phyloP scores from a whole-genome alignment of 2,888 invertebrate species.

The Stegophylla sp. region DNA sequence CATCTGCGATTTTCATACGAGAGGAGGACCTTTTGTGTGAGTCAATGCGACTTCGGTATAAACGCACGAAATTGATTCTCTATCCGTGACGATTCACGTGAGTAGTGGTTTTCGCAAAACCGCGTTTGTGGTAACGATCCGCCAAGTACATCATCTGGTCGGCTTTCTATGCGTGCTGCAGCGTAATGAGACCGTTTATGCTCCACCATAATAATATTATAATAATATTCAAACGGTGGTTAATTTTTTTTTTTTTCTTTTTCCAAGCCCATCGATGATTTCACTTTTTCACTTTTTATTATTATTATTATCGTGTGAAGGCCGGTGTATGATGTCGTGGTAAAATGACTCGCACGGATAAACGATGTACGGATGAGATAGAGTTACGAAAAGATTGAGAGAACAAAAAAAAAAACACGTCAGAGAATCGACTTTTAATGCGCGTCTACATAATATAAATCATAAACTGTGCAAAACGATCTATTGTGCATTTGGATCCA shows the following conservation, averaged over 20 bases:
- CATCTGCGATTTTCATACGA: too few relatives aligned
- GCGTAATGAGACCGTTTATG: not conserved
- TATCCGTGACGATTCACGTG: not conserved
- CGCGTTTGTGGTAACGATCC: conserved; percentile 18
- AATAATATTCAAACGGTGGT: not conserved
- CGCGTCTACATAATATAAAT: not conserved
- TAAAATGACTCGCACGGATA: not conserved
- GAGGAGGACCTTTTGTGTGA: too few relatives aligned
- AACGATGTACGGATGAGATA: not conserved
- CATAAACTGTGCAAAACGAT: not conserved
- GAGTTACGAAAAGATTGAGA: not conserved
- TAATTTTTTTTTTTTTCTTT: too few relatives aligned
- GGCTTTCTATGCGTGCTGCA: conserved; percentile 15
- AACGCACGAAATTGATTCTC: not conserved
- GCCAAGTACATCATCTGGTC: not conserved
- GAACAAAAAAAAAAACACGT: not conserved
- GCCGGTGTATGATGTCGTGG: not conserved
- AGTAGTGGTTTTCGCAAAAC: conserved; percentile 14
- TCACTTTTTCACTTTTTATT: not conserved
- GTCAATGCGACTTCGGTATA: not conserved
- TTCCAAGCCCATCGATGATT: not conserved
- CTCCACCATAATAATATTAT: too few relatives aligned
- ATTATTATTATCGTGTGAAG: not conserved
- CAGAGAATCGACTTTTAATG: conserved; percentile 7
- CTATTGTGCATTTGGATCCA: not conserved